Base-by-base conservation (phyloP, 2,888 invertebrate genomes). In the Lithophane leautieri region DNA sequence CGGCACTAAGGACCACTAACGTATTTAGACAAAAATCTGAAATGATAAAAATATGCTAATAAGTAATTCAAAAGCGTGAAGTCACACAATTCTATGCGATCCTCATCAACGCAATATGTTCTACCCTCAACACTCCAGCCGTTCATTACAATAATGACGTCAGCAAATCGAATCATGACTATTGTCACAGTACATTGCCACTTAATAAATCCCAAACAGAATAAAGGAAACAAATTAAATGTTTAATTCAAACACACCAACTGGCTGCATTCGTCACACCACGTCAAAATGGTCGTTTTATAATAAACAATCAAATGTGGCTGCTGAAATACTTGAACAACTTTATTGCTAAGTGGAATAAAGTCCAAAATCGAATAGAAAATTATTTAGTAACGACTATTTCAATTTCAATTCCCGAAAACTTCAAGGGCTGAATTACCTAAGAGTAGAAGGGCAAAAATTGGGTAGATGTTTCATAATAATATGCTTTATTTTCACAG, bases 201-300 rank as follows among this genome's bases (percentile, higher is more conserved):
- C 90, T 87, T 91, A 91, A 94, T 93, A 91, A 91, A 94, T 93
- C 91, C 92, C 87, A 78, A 89, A 89, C 81, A 80, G 90, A 91
- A 94, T 91, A 95, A 94, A 92, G 92, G 90, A 95, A 95, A 95
- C 95, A 95, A 95, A 96, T 96, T 95, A 95, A 95, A 95, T 94
- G 94, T 95, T 94, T 94, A 93, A 95, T 96, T 95, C 94, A 94
- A 93, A 92, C 86, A 91, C 87, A 92, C 94, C 95, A 95, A 95
- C 95, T 94, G 95, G 91, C 89, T 90, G 77, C 76, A 93, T 94
- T 94, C 92, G 94, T 90, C 92, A 93, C 93, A 91, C 92, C 88
- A 82, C 89, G 88, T 89, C 90, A 88, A 91, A 82, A 85, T 73
- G 76, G 76, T 81, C 73, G 86, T 82, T 82, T 86, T 71, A 83